phyloP scores from a whole-genome alignment of 2,113 vertebrate genomes.

The Formicarius rufipectus region DNA sequence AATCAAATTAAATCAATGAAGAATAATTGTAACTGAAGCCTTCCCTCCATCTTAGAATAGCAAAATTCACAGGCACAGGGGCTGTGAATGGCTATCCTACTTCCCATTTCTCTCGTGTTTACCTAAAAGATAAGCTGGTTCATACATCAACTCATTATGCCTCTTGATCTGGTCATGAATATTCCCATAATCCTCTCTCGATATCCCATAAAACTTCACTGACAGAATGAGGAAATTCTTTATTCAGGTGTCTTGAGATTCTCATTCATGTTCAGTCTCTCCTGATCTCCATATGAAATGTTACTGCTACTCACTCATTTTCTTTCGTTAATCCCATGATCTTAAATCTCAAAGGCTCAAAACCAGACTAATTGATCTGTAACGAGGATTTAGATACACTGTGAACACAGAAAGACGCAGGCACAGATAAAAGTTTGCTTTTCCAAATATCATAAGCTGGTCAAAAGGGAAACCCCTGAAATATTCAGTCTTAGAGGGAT shows the following conservation, averaged over 20 bases:
- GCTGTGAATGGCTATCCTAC: slow-evolving; percentile 43
- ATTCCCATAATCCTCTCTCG: slow-evolving; percentile 92
- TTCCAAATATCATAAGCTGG: not conserved
- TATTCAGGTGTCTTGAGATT: slow-evolving; percentile 53
- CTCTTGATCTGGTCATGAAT: slow-evolving; percentile 93
- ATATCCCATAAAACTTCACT: slow-evolving; percentile 77
- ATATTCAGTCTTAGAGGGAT: not conserved
- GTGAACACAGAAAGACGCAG: not conserved
- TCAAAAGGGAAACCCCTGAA: not conserved
- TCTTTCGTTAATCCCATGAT: slow-evolving; percentile 79
- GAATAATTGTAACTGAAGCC: slow-evolving; percentile 48
- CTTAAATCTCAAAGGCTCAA: slow-evolving; percentile 75
- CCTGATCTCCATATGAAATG: slow-evolving; percentile 89
- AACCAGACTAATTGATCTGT: slow-evolving; percentile 89
- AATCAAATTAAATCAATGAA: slow-evolving; percentile 15
- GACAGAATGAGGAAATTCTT: slow-evolving; percentile 68
- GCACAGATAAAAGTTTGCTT: not conserved
- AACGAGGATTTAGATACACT: slow-evolving; percentile 81
- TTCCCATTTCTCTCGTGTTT: slow-evolving; percentile 87
- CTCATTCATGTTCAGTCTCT: slow-evolving; percentile 80
- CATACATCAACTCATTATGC: slow-evolving; percentile 86
- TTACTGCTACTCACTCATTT: slow-evolving; percentile 78
- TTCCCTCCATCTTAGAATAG: slow-evolving; percentile 13
- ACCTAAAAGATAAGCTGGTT: slow-evolving; percentile 93
- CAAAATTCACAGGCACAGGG: not conserved